These are phyloP conservation scores for Netelia melanura DNA, from an alignment of 2,888 invertebrate species.

Conservation along the genomic window DNA sequence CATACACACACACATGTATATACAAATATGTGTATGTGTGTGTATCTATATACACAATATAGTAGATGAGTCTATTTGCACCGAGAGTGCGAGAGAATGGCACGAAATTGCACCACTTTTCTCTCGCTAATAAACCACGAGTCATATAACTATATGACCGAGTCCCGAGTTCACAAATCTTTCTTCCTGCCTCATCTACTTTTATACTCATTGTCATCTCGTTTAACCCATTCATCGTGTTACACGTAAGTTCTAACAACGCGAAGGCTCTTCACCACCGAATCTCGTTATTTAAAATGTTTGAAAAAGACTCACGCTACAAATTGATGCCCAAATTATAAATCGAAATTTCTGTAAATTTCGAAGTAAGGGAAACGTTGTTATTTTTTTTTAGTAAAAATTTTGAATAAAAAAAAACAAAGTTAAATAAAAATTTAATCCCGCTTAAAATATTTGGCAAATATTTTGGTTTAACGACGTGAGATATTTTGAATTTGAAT, in stretches of 20 bases:
- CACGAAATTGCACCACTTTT: constrained; percentile 71
- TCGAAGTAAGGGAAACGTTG: too few relatives aligned
- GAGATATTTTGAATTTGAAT: too few relatives aligned
- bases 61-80: constrained; percentile 38
- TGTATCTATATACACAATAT: background rate
- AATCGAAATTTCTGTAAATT: too few relatives aligned
- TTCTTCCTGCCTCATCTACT: constrained; percentile 11
- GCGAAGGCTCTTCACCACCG: too few relatives aligned
- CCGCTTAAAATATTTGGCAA: background rate
- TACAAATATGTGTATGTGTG: background rate
- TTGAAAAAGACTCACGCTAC: too few relatives aligned
- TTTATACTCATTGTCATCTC: background rate
- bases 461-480: too few relatives aligned
- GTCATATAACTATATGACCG: constrained; percentile 58
- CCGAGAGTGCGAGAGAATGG: constrained; percentile 67
- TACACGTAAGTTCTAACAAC: background rate
- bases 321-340: too few relatives aligned
- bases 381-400: background rate
- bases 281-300: too few relatives aligned
- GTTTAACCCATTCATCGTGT: background rate
- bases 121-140: constrained; percentile 62
- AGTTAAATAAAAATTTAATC: background rate
- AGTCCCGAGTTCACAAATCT: constrained; percentile 33
- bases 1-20: background rate
- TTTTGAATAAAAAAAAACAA: background rate